A percentile compares a stretch with the other conserved stretches of the same genome.
phyloP scores from a whole-genome alignment of 2,797 vertebrate genomes.

The Aythya fuligula region DNA sequence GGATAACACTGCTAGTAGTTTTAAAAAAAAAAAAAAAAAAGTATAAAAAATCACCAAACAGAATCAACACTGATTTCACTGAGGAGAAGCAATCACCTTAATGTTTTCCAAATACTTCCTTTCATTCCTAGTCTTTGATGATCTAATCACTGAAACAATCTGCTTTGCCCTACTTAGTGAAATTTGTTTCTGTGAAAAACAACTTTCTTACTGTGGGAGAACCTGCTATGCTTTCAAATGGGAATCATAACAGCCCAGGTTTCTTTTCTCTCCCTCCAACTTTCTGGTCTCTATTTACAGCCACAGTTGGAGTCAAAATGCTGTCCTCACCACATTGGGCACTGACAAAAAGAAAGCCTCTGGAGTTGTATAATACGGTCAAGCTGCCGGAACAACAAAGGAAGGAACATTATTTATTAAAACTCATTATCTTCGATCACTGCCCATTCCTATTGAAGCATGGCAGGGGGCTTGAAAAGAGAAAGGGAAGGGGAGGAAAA shows the following conservation, averaged over 20 bases:
- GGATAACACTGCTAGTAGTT: neutral
- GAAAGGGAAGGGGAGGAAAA: neutral
- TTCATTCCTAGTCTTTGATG: constrained; percentile 15
- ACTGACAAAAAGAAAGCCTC: neutral
- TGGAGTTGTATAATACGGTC: neutral
- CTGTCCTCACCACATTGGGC: neutral
- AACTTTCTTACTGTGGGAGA: constrained; percentile 14
- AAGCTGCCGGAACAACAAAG: neutral
- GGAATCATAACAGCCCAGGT: neutral
- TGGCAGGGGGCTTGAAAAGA: neutral
- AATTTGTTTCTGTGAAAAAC: neutral
- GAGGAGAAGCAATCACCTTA: constrained; percentile 15
- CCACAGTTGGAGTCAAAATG: neutral
- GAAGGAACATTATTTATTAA: neutral
- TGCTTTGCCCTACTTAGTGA: constrained; percentile 37
- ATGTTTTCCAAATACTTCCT: neutral
- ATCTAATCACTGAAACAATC: constrained; percentile 30
- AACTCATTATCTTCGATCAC: neutral
- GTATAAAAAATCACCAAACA: neutral
- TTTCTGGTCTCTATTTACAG: constrained; percentile 15
- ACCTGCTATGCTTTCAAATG: neutral
- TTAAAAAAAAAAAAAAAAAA: neutral
- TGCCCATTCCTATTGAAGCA: neutral
- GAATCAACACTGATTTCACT: constrained; percentile 14
- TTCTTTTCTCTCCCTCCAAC: constrained; percentile 5